Base-by-base conservation (phyloP, 2,797 vertebrate genomes). In the Halcyon badia region DNA sequence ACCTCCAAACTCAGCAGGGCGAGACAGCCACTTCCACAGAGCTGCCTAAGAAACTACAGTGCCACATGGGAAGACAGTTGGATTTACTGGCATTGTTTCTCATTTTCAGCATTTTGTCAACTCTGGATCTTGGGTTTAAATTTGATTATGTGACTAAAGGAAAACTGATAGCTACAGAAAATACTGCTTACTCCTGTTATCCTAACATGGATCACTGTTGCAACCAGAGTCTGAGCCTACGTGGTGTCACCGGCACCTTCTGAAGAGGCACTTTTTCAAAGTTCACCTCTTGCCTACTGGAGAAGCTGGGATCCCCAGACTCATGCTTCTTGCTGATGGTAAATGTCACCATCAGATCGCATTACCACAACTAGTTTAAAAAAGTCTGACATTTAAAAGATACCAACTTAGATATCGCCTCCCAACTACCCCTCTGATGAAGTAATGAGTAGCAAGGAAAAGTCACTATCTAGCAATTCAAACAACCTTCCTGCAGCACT, bases 361-460 rank as follows among this genome's bases (percentile, higher is more conserved):
- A 15, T 96, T 94, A 92, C 91, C 64, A 92, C 30, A 42, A 84
- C 90, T 58, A 70, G 58, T 91, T 94, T 94, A 5, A 94, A 94
- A 80, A 79, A 68, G 70, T 90, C 77, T 96, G 95, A 95, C 87
- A 95, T 95, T 94, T 95, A 94, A 86, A 91, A 93, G 87, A 76
- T 41, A 94, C 3, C 8, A 64, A 81, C 85, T 80, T 82, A 54
- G 90, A 91, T 70, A 87, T 52, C 10, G 2, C 70, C 62, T 93
- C 60, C n/a, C 52, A 89, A 3, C 62, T 41, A 41, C 30, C 82
- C 51, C 87, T 49, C 14, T 5, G 42, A 78, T 25, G 37, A 70
- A 82, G 35, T 31, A 62, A 41, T 8, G 28, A 72, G n/a, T 15
- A 48, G n/a, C 51, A 72, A 78, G 82, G 30, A 86, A 25, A 1